These are phyloP conservation scores for Zeuzera pyrina DNA, from an alignment of 2,888 invertebrate genomes.

Conservation along the genomic window DNA sequence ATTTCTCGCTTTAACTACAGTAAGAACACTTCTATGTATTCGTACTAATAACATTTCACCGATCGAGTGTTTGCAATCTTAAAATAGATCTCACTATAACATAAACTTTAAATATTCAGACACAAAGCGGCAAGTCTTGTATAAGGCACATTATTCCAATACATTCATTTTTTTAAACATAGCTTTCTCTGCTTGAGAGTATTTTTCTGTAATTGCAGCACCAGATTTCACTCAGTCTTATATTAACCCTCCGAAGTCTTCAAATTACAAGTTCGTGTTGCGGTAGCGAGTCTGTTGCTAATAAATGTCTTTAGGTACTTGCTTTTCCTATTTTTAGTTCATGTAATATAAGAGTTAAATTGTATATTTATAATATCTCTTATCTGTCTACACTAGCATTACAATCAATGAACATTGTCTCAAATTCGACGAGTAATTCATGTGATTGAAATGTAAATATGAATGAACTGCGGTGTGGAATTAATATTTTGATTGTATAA, in stretches of 20 bases:
- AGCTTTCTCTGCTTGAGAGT: too few species aligned
- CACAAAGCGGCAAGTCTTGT: too few species aligned
- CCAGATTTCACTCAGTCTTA: slow-evolving; percentile 28
- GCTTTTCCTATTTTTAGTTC: too few species aligned
- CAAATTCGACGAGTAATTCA: slow-evolving; percentile 47
- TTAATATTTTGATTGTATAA: slow-evolving; percentile 71
- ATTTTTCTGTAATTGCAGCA: slow-evolving; percentile 17
- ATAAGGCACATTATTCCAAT: too few species aligned
- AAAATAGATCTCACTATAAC: too few species aligned
- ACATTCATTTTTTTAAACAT: too few species aligned
- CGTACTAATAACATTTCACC: too few species aligned
- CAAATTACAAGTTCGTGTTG: slow-evolving; percentile 30
- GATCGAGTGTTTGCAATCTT: too few species aligned
- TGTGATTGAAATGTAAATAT: slow-evolving; percentile 60
- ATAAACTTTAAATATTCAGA: too few species aligned
- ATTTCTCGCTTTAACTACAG: too few species aligned
- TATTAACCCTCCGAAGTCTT: slow-evolving; percentile 25
- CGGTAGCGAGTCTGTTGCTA: slow-evolving; percentile 11
- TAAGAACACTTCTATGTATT: too few species aligned
- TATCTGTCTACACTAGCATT: neutral
- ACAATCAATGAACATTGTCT: slow-evolving; percentile 11
- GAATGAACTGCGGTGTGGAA: slow-evolving; percentile 51
- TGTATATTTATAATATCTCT: neutral
- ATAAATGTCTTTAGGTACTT: slow-evolving; percentile 1
- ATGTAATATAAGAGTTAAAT: too few species aligned